Evolutionary conservation across 2,797 vertebrate species (phyloP), one percentile per base, ranked within the genome.

Genomic region (Bradypodion pumilum): DNA sequence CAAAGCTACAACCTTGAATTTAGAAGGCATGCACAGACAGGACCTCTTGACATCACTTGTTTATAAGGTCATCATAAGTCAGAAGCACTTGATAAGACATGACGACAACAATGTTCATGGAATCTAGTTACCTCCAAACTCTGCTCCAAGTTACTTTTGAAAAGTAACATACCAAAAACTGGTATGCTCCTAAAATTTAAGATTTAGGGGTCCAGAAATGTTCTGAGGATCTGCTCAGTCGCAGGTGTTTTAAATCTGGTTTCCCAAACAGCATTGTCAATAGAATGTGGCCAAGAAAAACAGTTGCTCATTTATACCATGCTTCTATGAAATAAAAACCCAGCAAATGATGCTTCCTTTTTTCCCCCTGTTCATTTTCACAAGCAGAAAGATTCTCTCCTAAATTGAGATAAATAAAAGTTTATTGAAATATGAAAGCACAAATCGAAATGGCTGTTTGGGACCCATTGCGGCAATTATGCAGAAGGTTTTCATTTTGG

Each of bases 371-470:
- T n/a, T 62, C 85, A 25, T 84, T 89, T 91, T 89, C 81, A 87
- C 44, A 87, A 91, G 73, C 76, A 89, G 80, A 66, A 93, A 80
- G 84, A 86, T 90, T 89, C 59, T 75, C 88, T 94, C 86, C 52
- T 82, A 93, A 95, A 95, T 88, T 74, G 93, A 94, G 94, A 94
- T 94, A 93, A 93, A 95, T 92, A 93, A 94, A 95, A 91, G 85
- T 94, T 93, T 94, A 94, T 92, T 94, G 91, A 95, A 95, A 95
- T 93, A 93, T 78, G 89, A 91, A 95, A 92, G 90, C 87, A 81
- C 91, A 95, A 91, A 94, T 93, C 84, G 87, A 89, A 94, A 94
- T 86, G 88, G 70, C 75, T 94, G 86, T 8, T 91, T 91, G 65
- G 87, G 84, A 74, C 91, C 88, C 91, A 91, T 91, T 91, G 88